A percentile compares a stretch with the other conserved stretches of the same genome.
Conservation (phyloP, 2,888 invertebrate genomes). For the Heliconius ethilla region DNA sequence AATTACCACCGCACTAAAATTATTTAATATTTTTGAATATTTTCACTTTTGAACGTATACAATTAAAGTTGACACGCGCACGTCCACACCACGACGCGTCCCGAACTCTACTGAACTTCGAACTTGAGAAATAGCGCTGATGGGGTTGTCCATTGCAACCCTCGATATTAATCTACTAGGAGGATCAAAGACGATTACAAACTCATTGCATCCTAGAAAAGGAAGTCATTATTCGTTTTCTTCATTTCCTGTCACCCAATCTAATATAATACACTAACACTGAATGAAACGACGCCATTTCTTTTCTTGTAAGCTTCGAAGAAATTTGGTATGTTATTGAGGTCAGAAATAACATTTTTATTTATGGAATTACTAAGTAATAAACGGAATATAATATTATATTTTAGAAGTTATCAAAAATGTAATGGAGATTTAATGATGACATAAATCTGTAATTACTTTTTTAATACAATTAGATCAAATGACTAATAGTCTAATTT, state of each 20-base stretch:
- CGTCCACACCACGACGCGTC: slow-evolving; percentile 50
- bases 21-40: not conserved
- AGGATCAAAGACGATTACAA: slow-evolving; percentile 26
- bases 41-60: slow-evolving; percentile 1
- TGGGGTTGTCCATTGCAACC: not conserved
- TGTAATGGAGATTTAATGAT: not conserved
- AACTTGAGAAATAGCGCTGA: slow-evolving; percentile 37
- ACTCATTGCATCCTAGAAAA: not conserved
- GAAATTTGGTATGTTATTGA: slow-evolving; percentile 4
- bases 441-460: no score
- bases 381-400: not conserved
- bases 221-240: slow-evolving; percentile 13
- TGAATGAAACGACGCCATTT: not conserved
- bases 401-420: not conserved
- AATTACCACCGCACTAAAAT: not conserved
- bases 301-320: not conserved
- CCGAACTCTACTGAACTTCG: slow-evolving; percentile 50
- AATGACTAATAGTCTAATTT: no score
- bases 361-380: not conserved
- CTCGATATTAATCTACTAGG: slow-evolving; percentile 21
- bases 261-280: not conserved
- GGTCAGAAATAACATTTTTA: not conserved
- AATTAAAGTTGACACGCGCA: not conserved
- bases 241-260: not conserved
- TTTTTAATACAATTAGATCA: no score